Base-by-base conservation (phyloP, 1,140 invertebrate species). In the Hyles euphorbiae region DNA sequence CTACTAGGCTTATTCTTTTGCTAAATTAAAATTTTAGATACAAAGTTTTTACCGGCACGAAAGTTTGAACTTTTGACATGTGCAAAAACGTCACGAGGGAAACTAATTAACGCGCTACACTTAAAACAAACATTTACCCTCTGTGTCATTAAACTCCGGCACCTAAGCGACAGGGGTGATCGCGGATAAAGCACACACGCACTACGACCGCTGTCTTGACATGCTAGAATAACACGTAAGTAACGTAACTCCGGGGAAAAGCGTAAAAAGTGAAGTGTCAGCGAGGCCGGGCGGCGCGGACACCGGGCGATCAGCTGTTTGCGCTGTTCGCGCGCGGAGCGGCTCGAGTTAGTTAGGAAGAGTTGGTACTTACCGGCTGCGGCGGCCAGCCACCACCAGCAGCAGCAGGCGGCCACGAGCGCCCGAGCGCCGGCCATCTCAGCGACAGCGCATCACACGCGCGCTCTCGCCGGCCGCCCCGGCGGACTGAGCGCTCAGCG, bases 381-480 rank as follows among this genome's bases (percentile, higher is more conserved):
- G 72, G 74, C 76, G 56, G 78, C 80, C 78, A 90, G 86, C 85
- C 85, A 88, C 83, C 81, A 88, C 85, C 85, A 88, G 79, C 74
- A 84, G 76, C 74, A 83, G 80, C 82, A 86, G 80, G 77, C 88
- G 86, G 78, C 81, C 74, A 85, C 80, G 78, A 88, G 88, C 83
- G 85, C 78, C 84, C 82, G 87, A 83, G 80, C 82, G 88, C 87
- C 87, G 87, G 87, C 81, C 88, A 88, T 88, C 57, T 87, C 76
- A 88, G 81, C 81, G 84, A 68, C 74, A 81, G 83, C 87, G 87
- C 88, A 88, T 89, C 71, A 80, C 78, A 81, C 84, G 87, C 77
- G 81, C 87, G 83, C 81, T 86, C 81, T 76, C 74, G 83, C 87
- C 80, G 81, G 86, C 87, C 81, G 84, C 83, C 88, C 85, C 86